Conservation (phyloP, 2,797 vertebrate genomes). For the Tachyglossus aculeatus region DNA sequence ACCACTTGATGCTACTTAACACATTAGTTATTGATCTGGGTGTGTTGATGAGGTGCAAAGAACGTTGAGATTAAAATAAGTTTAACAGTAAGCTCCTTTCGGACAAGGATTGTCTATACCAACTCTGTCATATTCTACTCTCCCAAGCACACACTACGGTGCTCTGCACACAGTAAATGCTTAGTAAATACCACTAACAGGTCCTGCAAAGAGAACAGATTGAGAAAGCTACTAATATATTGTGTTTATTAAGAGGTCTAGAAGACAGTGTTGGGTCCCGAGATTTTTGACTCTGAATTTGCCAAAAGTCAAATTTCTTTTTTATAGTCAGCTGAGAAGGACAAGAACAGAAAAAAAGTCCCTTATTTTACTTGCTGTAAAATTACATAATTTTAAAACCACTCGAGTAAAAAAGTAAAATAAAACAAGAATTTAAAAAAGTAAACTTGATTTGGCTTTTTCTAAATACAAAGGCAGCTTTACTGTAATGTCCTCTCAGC, state of each 20-base stretch:
- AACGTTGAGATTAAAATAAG: background rate
- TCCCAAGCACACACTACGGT: too few species aligned
- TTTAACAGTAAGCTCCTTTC: slow-evolving; percentile 16
- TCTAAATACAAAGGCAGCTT: background rate
- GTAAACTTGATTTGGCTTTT: slow-evolving; percentile 29
- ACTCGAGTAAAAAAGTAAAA: slow-evolving; percentile 21
- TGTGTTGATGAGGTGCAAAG: slow-evolving; percentile 5
- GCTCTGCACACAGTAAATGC: too few species aligned
- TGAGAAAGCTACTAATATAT: slow-evolving; percentile 16
- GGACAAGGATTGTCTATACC: background rate
- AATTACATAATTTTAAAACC: slow-evolving; percentile 54
- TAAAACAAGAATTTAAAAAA: slow-evolving; percentile 5
- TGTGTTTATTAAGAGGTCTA: background rate
- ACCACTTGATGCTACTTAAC: slow-evolving; percentile 50
- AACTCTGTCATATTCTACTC: too few species aligned
- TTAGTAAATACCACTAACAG: too few species aligned
- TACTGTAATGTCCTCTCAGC: slow-evolving; percentile 5
- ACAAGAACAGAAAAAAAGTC: slow-evolving; percentile 42
- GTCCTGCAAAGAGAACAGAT: slow-evolving; percentile 10
- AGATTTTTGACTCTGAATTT: background rate
- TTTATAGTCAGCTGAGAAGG: slow-evolving; percentile 10
- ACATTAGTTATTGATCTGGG: slow-evolving; percentile 48
- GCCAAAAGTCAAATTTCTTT: slow-evolving; percentile 17
- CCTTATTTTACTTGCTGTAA: slow-evolving; percentile 5
- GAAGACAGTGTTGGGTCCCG: background rate